These are phyloP conservation scores for Agrilus mali DNA, from an alignment of 2,888 invertebrate genomes.

Conservation along the genomic window DNA sequence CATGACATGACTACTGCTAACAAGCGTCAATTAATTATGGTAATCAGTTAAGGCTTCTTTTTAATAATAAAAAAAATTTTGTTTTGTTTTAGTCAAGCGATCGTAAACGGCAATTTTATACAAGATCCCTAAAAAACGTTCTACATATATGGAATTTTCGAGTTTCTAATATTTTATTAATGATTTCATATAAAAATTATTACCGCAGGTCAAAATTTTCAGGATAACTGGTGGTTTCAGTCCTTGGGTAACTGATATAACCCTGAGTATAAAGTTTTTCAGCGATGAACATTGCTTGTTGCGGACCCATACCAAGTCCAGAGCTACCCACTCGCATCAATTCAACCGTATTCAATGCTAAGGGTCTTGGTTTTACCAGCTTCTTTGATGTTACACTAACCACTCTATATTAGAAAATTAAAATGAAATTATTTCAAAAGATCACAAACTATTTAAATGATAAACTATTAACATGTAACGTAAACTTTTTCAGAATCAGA, in stretches of 20 bases:
- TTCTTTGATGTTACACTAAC: slow-evolving; percentile 70
- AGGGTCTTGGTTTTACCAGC: slow-evolving; percentile 73
- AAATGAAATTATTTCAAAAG: background rate
- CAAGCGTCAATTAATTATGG: no score
- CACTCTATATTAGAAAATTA: slow-evolving; percentile 42
- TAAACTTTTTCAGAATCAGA: background rate
- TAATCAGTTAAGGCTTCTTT: no score
- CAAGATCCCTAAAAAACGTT: no score
- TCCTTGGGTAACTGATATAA: slow-evolving; percentile 95
- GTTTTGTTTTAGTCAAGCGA: no score
- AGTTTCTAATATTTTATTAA: no score
- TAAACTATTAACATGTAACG: no score
- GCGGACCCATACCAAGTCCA: slow-evolving; percentile 82
- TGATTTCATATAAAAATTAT: no score
- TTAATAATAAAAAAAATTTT: no score
- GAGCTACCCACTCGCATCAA: slow-evolving; percentile 87
- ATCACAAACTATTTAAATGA: background rate
- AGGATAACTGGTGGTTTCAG: slow-evolving; percentile 94
- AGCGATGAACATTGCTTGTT: slow-evolving; percentile 84
- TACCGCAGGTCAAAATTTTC: slow-evolving; percentile 86
- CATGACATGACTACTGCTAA: no score
- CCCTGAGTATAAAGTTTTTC: slow-evolving; percentile 92
- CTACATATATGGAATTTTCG: no score
- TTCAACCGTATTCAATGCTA: slow-evolving; percentile 94
- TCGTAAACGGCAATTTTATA: no score